Base-by-base conservation (phyloP, 2,113 vertebrate genomes). In the Limnothrissa miodon region DNA sequence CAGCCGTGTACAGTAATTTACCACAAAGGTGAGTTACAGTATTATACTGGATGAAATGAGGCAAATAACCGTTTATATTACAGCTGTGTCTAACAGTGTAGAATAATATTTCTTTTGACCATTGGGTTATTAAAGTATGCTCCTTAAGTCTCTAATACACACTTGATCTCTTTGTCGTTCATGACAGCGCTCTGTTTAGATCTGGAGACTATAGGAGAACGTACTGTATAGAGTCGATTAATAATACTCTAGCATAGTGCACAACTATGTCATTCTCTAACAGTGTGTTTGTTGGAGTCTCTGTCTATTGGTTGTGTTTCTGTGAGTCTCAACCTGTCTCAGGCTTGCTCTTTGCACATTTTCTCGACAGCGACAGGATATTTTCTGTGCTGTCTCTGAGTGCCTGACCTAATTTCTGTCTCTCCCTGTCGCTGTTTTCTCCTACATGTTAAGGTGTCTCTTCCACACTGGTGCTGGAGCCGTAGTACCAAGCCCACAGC, bases 401-500 rank as follows among this genome's bases (percentile, higher is more conserved):
- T 33, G 66, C 33, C 66, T 74, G 66, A 74, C 66, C 66, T 74
- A 74, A 74, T 74, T 74, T 33, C 33, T 74, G 13, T 15, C 66
- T 19, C 29, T 36, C 13, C 13, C 66, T 74, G 66, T 74, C 10
- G 66, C 29, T 5, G 10, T 74, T 74, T 33, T 74, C 66, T 74
- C 66, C 66, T 36, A 36, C 66, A 74, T 74, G 66, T 74, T 36
- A 33, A 33, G 66, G 66, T 74, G 66, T 74, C 66, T 36, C 29
- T 74, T 74, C 66, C 66, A 36, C 29, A 4, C 62, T 36, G 62
- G 33, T 74, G 66, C 13, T 1, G 13, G 33, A 39, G 66, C 66
- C 13, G 25, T 33, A 36, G 66, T 36, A 33, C 66, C 15, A 74
- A 74, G 4, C 62, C 62, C 62, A 1, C 29, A 29, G 11, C 11